Evolutionary conservation across 2,797 vertebrate species (phyloP).

Genomic region (Capromys pilorides): DNA sequence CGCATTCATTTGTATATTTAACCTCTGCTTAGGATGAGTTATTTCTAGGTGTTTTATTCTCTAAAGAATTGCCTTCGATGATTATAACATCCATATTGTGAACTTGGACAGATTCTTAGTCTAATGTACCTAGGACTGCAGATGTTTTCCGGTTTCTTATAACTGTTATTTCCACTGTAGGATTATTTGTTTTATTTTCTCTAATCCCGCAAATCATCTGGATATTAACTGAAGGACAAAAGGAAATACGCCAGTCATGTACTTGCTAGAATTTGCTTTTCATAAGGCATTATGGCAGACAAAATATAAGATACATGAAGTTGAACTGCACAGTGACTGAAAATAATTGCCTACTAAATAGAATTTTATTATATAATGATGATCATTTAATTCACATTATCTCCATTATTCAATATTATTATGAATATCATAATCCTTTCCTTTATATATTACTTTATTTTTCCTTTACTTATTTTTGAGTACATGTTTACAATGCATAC

Average conservation of each 20-base stretch:
- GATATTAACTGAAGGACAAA: not conserved
- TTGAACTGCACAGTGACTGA: slow-evolving; percentile 14
- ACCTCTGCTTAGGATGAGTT: slow-evolving; percentile 31
- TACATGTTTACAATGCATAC: not conserved
- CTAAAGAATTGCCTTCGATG: slow-evolving; percentile 2
- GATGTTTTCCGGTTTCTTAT: not conserved
- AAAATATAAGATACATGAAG: not conserved
- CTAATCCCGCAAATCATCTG: not conserved
- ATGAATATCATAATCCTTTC: not conserved
- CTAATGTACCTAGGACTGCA: not conserved
- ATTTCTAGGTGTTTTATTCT: not conserved
- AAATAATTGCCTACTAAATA: not conserved
- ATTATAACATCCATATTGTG: slow-evolving; percentile 10
- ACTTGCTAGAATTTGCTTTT: slow-evolving; percentile 48
- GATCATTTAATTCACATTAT: not conserved
- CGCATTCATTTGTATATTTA: not conserved
- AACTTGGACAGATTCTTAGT: not conserved
- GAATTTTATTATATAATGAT: not conserved
- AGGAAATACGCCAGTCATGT: not conserved
- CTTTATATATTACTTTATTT: not conserved
- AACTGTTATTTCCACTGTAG: not conserved
- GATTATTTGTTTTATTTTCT: slow-evolving; percentile 10
- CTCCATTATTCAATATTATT: slow-evolving; percentile 32
- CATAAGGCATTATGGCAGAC: not conserved
- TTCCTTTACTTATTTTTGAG: not conserved